Evolutionary conservation across 1,140 invertebrate genomes (phyloP).

Genomic region (Riptortus pedestris): DNA sequence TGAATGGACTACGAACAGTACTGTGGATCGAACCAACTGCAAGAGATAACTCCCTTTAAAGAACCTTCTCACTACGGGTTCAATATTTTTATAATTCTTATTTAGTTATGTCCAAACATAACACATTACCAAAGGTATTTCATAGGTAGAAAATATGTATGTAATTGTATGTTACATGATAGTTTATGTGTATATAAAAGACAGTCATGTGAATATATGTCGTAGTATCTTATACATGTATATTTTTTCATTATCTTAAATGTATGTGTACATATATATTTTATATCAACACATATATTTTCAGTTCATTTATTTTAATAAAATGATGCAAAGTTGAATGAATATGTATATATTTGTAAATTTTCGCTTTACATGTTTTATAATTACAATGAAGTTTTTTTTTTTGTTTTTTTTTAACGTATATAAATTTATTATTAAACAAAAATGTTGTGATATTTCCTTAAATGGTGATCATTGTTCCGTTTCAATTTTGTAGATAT

Average conservation of each 20-base stretch:
- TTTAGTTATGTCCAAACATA: not conserved
- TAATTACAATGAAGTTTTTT: not conserved
- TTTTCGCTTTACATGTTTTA: constrained; percentile 16
- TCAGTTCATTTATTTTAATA: no score
- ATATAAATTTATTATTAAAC: no score
- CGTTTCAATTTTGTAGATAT: no score
- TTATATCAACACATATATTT: no score
- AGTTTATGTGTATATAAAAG: constrained; percentile 7
- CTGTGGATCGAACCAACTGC: constrained; percentile 5
- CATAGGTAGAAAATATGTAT: constrained; percentile 10
- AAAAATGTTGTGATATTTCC: no score
- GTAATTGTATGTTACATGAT: constrained; percentile 2
- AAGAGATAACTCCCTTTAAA: not conserved
- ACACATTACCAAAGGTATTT: constrained; percentile 15
- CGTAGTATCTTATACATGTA: not conserved
- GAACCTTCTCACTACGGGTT: constrained; percentile 1
- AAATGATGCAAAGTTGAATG: no score
- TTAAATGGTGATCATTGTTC: no score
- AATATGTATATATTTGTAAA: constrained; percentile 7
- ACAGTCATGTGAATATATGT: constrained; percentile 3
- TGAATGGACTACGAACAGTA: constrained; percentile 54
- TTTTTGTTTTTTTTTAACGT: not conserved
- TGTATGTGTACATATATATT: no score
- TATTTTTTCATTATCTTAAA: not conserved
- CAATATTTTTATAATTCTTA: not conserved